Evolutionary conservation across 2,888 invertebrate genomes (phyloP).

Genomic region (Drosophila seclusa): DNA sequence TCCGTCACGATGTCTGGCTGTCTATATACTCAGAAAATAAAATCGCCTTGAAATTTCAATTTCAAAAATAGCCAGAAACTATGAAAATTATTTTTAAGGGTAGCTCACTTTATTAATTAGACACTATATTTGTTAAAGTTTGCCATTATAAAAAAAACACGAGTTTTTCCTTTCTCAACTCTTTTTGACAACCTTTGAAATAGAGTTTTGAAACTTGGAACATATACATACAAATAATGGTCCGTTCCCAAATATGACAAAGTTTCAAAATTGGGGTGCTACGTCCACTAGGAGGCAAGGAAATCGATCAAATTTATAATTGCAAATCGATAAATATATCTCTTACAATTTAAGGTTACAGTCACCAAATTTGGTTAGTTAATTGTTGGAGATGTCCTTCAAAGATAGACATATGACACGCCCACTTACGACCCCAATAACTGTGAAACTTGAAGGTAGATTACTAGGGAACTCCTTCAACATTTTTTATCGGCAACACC

Average conservation of each 20-base stretch:
- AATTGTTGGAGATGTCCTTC: too few species aligned
- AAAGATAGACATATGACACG: too few species aligned
- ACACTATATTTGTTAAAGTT: neutral
- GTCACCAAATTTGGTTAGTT: neutral
- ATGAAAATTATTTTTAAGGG: neutral
- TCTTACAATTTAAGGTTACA: too few species aligned
- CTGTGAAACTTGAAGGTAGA: neutral
- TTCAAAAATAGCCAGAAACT: neutral
- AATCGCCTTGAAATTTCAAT: neutral
- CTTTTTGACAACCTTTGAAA: too few species aligned
- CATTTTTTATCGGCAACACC: too few species aligned
- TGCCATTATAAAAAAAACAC: rapidly evolving
- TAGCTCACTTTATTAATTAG: neutral
- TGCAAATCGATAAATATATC: neutral
- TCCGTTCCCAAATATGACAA: too few species aligned
- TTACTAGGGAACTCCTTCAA: neutral
- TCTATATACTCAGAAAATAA: neutral
- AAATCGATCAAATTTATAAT: too few species aligned
- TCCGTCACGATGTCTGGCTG: neutral
- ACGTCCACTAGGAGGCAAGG: too few species aligned
- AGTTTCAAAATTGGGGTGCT: too few species aligned
- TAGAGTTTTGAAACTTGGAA: too few species aligned
- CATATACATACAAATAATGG: too few species aligned
- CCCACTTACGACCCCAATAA: too few species aligned
- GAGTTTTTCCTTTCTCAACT: neutral